Percentiles rank a stretch among this genome's conserved stretches.
Conservation (phyloP, 2,888 invertebrate species). For the Chironomus riparius region DNA sequence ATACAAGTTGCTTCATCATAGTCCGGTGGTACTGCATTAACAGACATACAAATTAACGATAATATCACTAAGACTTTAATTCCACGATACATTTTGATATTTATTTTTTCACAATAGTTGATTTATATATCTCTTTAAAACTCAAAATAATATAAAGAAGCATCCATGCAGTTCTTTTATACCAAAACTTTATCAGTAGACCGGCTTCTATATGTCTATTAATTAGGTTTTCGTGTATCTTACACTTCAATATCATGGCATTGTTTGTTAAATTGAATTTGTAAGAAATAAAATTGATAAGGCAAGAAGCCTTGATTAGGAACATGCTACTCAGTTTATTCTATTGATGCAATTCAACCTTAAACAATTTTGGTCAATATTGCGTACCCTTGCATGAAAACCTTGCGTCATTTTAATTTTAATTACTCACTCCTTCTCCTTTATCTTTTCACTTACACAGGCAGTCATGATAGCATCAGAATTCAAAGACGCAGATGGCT, state of each 20-base stretch:
- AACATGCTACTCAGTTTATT: not conserved
- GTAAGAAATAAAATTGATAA: not conserved
- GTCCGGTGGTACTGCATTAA: not conserved
- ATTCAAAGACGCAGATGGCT: conserved; percentile 29
- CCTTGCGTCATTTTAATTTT: not conserved
- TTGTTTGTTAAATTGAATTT: not conserved
- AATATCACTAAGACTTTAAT: not conserved
- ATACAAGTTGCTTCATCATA: not conserved
- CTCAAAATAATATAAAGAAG: not conserved
- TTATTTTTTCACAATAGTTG: too few relatives aligned
- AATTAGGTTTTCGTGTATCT: not conserved
- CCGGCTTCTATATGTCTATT: not conserved
- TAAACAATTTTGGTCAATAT: too few relatives aligned
- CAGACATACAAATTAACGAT: not conserved
- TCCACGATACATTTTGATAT: not conserved
- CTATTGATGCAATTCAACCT: too few relatives aligned
- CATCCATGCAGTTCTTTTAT: not conserved
- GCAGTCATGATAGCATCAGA: not conserved
- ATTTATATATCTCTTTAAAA: not conserved
- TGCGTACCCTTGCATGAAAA: not conserved
- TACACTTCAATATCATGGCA: not conserved
- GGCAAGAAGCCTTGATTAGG: not conserved
- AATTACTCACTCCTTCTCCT: not conserved
- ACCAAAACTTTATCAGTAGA: not conserved
- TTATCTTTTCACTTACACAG: not conserved